Base-by-base conservation (phyloP, 2,797 vertebrate species). In the Chromobotia macracanthus region DNA sequence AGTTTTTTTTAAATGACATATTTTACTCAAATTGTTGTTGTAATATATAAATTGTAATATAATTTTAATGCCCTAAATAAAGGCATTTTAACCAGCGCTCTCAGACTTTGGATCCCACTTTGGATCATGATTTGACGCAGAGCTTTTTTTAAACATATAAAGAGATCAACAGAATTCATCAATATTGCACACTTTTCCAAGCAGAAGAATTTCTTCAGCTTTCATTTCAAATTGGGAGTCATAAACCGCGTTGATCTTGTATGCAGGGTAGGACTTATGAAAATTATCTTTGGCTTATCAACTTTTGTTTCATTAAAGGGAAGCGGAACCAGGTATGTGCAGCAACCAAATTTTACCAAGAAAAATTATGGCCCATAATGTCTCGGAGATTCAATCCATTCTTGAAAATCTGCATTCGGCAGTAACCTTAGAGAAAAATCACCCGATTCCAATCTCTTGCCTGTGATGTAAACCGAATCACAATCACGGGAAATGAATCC, bases 401-500 rank as follows among this genome's bases (percentile, higher is more conserved):
- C 73, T 51, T 44, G 71, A 56, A 65, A 83, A 82, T 83, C 68
- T 81, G 67, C 77, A 79, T 84, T 61, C 66, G 18, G 51, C 41
- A 44, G 61, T 82, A 78, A 80, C 74, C 74, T 73, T 69, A 58
- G 72, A 77, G 74, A 79, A 77, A 84, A 86, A 87, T 77, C 78
- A 74, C 21, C 58, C 55, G 88, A 89, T 73, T 90, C 75, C 81
- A 79, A 88, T 91, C 89, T 86, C 80, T 65, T 78, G 86, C 73
- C 88, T 88, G 87, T 84, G 91, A 91, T 87, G 85, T 91, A 90
- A 90, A 88, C 89, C 89, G 84, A 90, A 90, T 90, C 88, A 88
- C 89, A 90, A 91, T 92, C 89, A 90, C 86, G 78, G 56, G 61
- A 80, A 86, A 89, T 90, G 88, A 90, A 91, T 91, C 89, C 89